Conservation (phyloP, 92 coral and sea anemone genomes). For the Epizoanthus scotinus region DNA sequence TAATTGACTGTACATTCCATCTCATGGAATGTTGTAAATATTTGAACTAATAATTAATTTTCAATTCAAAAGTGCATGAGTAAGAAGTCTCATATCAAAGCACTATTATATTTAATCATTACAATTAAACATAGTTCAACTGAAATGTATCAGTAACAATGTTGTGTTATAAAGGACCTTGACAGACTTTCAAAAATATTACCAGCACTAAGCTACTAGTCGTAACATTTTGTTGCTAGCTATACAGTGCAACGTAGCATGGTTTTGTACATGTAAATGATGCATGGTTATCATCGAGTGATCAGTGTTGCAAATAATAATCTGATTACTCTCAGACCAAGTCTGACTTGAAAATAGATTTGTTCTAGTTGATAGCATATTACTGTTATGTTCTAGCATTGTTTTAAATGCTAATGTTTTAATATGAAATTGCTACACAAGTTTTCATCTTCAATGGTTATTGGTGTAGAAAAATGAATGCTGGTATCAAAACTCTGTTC, state of each 20-base stretch:
- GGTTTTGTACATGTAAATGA: not conserved
- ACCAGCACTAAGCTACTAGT: not conserved
- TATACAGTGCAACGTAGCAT: not conserved
- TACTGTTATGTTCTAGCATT: no score
- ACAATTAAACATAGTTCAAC: not conserved
- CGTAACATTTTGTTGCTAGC: not conserved
- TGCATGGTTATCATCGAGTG: no score
- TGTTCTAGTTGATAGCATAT: no score
- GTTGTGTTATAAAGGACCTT: not conserved
- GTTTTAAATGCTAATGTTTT: no score
- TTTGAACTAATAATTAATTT: not conserved
- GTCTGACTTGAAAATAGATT: no score
- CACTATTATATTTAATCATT: not conserved
- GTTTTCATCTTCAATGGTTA: no score
- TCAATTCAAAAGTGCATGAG: not conserved
- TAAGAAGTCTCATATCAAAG: not conserved
- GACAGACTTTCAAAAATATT: slow-evolving; percentile 6
- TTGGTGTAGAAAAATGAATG: no score
- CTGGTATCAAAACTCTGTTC: not conserved
- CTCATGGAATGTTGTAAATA: slow-evolving; percentile 18
- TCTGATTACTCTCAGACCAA: no score
- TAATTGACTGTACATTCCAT: slow-evolving; percentile 20
- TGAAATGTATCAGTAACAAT: not conserved
- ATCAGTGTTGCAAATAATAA: no score
- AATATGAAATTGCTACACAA: no score